These are phyloP conservation scores for Actinemys pallida DNA, from an alignment of 2,113 vertebrate species.

Conservation along the genomic window DNA sequence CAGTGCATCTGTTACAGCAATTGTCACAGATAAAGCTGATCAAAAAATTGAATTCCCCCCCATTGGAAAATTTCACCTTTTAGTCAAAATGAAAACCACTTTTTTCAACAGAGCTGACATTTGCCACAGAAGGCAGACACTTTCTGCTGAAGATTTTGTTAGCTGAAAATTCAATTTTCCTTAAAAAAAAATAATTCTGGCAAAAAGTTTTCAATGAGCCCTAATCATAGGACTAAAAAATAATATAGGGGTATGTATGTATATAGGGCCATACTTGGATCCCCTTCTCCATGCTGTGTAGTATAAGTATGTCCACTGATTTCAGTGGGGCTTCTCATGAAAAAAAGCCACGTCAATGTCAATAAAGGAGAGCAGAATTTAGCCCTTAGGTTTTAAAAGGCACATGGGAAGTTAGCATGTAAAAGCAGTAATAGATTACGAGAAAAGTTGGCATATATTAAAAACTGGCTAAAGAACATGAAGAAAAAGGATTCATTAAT, in stretches of 20 bases:
- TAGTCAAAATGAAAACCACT: not conserved
- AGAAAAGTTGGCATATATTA: not conserved
- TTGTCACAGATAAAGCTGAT: accelerated
- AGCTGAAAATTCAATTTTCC: not conserved
- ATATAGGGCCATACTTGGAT: not conserved
- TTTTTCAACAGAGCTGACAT: not conserved
- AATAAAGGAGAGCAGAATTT: not conserved
- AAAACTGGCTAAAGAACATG: not conserved
- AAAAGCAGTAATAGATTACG: not conserved
- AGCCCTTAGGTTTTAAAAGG: not conserved
- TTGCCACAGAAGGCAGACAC: not conserved
- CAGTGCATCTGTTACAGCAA: accelerated
- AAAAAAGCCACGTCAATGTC: accelerated
- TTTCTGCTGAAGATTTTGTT: not conserved
- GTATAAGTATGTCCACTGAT: not conserved
- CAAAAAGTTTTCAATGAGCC: not conserved
- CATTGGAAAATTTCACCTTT: not conserved
- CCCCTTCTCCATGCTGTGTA: not conserved
- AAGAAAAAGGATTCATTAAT: not conserved
- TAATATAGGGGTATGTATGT: not conserved
- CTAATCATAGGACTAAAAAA: accelerated
- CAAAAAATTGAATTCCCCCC: not conserved
- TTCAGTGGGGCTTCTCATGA: not conserved
- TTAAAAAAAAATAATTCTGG: not conserved
- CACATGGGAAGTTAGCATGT: not conserved